Percentiles rank a stretch among this genome's conserved stretches.
Evolutionary conservation across 1,140 invertebrate genomes (phyloP).

Genomic region (Drosophila nannoptera): DNA sequence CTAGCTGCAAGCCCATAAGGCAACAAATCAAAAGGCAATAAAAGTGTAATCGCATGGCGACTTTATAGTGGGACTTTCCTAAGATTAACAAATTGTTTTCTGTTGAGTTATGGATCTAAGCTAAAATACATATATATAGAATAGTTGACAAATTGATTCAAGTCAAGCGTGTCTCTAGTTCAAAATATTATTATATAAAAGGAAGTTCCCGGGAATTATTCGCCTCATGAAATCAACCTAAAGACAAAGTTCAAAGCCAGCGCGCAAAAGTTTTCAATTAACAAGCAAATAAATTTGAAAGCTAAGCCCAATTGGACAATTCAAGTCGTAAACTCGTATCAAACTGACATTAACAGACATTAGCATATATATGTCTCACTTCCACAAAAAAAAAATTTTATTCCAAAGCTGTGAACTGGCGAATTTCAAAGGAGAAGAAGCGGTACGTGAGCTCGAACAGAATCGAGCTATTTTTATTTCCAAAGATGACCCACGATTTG

Average conservation of each 20-base stretch:
- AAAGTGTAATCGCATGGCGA: slow-evolving; percentile 28
- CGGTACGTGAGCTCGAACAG: slow-evolving; percentile 28
- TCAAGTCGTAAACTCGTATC: not conserved
- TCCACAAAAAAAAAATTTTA: slow-evolving; percentile 1
- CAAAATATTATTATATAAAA: too few relatives aligned
- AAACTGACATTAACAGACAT: not conserved
- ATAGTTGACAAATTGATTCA: too few relatives aligned
- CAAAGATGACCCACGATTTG: slow-evolving; percentile 26
- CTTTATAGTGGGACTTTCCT: not conserved
- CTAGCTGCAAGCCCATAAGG: not conserved
- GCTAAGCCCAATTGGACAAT: slow-evolving; percentile 28
- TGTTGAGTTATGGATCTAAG: slow-evolving; percentile 18
- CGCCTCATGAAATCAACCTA: slow-evolving; percentile 15
- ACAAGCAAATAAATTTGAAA: slow-evolving; percentile 22
- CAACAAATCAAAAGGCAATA: slow-evolving; percentile 28
- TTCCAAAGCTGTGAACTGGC: slow-evolving; percentile 57
- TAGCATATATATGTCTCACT: not conserved
- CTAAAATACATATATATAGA: not conserved
- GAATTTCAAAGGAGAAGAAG: slow-evolving; percentile 18
- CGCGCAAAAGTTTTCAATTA: slow-evolving; percentile 4
- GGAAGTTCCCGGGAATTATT: slow-evolving; percentile 5
- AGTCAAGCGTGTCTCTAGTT: too few relatives aligned
- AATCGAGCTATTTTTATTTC: slow-evolving; percentile 25
- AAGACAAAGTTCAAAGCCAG: slow-evolving; percentile 19
- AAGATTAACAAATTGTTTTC: not conserved